Evolutionary conservation across 1,140 invertebrate genomes (phyloP).

Genomic region (Bombus haemorrhoidalis): DNA sequence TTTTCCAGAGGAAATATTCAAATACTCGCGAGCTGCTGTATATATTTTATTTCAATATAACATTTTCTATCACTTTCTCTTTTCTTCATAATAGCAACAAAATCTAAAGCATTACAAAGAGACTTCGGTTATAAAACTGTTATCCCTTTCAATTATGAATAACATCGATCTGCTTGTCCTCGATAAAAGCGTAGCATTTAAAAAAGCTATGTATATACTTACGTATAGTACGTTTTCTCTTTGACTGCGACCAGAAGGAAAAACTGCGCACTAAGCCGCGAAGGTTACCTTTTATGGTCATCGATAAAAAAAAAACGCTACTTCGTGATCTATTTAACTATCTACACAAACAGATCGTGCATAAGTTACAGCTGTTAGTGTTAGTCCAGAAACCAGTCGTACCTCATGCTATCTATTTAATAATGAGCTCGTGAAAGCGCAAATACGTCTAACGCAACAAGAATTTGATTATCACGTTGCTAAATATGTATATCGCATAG

Average conservation of each 20-base stretch:
- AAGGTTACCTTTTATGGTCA: background rate
- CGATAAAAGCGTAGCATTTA: background rate
- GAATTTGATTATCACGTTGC: background rate
- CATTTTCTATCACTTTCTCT: too few species aligned
- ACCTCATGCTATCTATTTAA: background rate
- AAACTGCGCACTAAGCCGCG: background rate
- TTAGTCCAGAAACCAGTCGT: background rate
- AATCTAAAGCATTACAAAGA: too few species aligned
- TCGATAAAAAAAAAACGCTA: background rate
- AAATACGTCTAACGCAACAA: background rate
- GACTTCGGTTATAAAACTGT: too few species aligned
- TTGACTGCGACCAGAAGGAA: background rate
- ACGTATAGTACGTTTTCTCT: background rate
- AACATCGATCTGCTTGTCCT: background rate
- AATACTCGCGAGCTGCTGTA: too few species aligned
- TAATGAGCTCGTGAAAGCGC: background rate
- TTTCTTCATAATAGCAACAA: too few species aligned
- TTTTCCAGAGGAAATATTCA: too few species aligned
- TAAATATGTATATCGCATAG: background rate
- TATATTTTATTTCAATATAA: too few species aligned
- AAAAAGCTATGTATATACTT: background rate
- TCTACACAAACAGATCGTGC: constrained; percentile 6
- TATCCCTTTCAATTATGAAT: background rate
- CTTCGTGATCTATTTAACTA: constrained; percentile 10
- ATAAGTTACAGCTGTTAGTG: background rate